Evolutionary conservation across 92 coral and sea anemone genomes (phyloP).

Genomic region (Isaurus tuberculatus): DNA sequence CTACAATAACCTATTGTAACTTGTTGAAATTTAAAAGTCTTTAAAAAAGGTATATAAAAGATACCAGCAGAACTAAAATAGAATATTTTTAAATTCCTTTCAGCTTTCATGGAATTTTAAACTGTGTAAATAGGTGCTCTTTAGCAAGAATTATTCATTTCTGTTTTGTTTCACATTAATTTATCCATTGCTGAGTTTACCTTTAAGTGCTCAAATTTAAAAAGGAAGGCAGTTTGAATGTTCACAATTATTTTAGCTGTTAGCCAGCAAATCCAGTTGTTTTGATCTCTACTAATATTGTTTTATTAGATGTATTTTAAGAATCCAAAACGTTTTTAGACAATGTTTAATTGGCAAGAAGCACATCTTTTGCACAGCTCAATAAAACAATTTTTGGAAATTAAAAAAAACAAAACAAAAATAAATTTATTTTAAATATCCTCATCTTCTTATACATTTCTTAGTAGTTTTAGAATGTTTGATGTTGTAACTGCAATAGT

Average conservation of each 20-base stretch:
- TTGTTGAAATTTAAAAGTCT: no score
- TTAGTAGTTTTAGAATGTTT: not conserved
- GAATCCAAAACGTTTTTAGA: conserved; percentile 26
- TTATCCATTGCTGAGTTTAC: not conserved
- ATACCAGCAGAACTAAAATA: no score
- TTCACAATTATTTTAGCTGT: not conserved
- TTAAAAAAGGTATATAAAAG: no score
- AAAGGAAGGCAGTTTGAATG: not conserved
- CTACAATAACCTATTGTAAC: no score
- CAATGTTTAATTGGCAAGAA: conserved; percentile 43
- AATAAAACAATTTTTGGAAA: not conserved
- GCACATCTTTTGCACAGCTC: conserved; percentile 24
- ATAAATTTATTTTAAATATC: not conserved
- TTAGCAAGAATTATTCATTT: not conserved
- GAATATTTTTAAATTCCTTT: no score
- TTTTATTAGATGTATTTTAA: conserved; percentile 28
- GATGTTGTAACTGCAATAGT: not conserved
- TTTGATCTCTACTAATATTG: not conserved
- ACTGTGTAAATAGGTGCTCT: no score
- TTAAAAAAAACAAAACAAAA: not conserved
- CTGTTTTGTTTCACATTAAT: not conserved
- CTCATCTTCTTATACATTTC: not conserved
- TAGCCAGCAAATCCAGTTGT: not conserved
- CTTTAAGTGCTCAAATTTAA: not conserved
- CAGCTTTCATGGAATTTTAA: no score